Evolutionary conservation across 1,140 invertebrate genomes (phyloP).

Genomic region (Cotesia vestalis): DNA sequence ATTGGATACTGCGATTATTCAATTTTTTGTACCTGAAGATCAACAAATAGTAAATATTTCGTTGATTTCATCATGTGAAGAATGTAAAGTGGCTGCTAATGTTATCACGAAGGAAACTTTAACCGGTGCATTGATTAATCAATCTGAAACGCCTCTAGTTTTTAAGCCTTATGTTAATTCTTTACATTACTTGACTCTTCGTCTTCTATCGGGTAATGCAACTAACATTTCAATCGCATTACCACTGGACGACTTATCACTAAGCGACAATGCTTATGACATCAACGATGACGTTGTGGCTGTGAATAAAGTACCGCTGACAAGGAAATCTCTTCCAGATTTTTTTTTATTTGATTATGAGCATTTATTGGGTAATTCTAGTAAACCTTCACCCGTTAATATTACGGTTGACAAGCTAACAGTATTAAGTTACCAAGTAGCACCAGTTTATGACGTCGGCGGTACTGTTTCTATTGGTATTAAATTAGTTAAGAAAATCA

Average conservation of each 20-base stretch:
- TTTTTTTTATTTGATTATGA: slow-evolving; percentile 79
- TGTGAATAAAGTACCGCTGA: slow-evolving; percentile 65
- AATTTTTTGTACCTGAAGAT: slow-evolving; percentile 50
- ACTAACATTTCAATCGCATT: slow-evolving; percentile 49
- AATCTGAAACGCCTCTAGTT: slow-evolving; percentile 46
- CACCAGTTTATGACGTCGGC: slow-evolving; percentile 75
- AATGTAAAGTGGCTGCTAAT: slow-evolving; percentile 52
- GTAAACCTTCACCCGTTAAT: slow-evolving; percentile 71
- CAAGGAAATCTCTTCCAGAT: slow-evolving; percentile 73
- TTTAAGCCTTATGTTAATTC: slow-evolving; percentile 68
- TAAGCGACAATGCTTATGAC: slow-evolving; percentile 16
- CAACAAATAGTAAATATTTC: slow-evolving; percentile 39
- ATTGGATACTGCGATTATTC: slow-evolving; percentile 49
- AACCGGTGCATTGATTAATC: slow-evolving; percentile 42
- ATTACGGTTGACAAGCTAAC: slow-evolving; percentile 70
- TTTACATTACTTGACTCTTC: slow-evolving; percentile 68
- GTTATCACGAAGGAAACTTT: slow-evolving; percentile 50
- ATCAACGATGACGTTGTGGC: slow-evolving; percentile 47
- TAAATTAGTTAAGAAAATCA: slow-evolving; percentile 68
- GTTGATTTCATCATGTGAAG: slow-evolving; percentile 51
- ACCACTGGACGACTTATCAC: slow-evolving; percentile 12
- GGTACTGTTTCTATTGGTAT: slow-evolving; percentile 74
- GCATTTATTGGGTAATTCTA: slow-evolving; percentile 69
- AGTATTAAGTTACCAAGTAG: slow-evolving; percentile 72
- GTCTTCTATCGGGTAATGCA: slow-evolving; percentile 47